Conservation (phyloP, 37 sponge, comb jelly and placozoan species). For the Chondrosia reniformis region DNA sequence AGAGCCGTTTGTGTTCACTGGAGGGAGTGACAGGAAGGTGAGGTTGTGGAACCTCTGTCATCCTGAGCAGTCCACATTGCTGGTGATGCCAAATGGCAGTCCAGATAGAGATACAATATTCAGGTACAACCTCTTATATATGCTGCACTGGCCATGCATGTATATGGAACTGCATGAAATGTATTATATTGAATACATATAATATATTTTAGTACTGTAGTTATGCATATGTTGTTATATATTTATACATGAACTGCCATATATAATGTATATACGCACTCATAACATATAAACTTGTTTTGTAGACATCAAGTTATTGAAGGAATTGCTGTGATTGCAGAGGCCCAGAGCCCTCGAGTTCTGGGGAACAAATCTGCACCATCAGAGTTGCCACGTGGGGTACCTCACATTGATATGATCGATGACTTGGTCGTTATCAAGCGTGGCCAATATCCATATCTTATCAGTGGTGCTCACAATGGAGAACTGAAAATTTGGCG, state of each 20-base stretch:
- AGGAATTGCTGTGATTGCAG: constrained; percentile 58
- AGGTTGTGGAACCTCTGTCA: constrained; percentile 72
- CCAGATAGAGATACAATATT: constrained; percentile 34
- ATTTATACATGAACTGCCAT: too few relatives aligned
- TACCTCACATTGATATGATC: constrained; percentile 74
- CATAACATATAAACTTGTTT: too few relatives aligned
- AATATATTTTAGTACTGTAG: background rate
- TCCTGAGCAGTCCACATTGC: constrained; percentile 46
- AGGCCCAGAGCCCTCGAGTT: constrained; percentile 23
- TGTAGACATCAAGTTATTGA: constrained; percentile 59
- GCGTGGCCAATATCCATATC: constrained; percentile 30
- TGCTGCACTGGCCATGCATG: too few relatives aligned
- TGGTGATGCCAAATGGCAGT: constrained; percentile 29
- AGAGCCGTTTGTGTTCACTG: constrained; percentile 59
- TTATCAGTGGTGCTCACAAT: constrained; percentile 66
- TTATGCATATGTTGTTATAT: too few relatives aligned
- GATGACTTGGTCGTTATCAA: constrained; percentile 67
- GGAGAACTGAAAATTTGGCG: constrained; percentile 82
- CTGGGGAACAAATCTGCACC: background rate
- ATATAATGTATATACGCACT: too few relatives aligned
- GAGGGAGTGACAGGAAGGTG: constrained; percentile 69
- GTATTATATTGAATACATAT: background rate
- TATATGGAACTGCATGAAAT: background rate
- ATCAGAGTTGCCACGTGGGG: background rate
- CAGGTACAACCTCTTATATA: too few relatives aligned